Evolutionary conservation across 2,888 invertebrate species (phyloP).

Genomic region (Aspidiotus destructor): DNA sequence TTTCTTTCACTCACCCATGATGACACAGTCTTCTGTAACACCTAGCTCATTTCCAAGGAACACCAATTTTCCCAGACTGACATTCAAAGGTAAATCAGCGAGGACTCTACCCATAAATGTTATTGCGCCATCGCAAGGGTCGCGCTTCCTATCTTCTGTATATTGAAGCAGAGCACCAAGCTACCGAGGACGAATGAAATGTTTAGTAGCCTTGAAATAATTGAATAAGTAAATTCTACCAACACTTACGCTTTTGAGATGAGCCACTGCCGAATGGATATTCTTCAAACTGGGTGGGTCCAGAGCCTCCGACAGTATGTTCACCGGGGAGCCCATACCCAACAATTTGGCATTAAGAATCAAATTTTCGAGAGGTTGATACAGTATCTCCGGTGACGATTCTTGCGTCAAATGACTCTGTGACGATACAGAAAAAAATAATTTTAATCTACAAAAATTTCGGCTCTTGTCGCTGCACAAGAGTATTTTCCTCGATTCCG

Average conservation of each 20-base stretch:
- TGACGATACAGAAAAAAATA: neutral
- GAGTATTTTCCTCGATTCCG: too few species aligned
- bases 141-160: constrained; percentile 44
- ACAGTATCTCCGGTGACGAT: constrained; percentile 52
- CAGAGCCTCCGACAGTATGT: constrained; percentile 71
- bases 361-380: constrained; percentile 69
- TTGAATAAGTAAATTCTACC: too few species aligned
- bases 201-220: too few species aligned
- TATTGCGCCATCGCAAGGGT: constrained; percentile 66
- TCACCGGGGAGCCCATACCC: constrained; percentile 68
- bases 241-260: constrained; percentile 62
- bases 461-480: too few species aligned
- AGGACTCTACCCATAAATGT: constrained; percentile 77
- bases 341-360: constrained; percentile 72
- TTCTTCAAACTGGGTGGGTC: constrained; percentile 76
- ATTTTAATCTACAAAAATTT: too few species aligned
- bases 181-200: constrained; percentile 42
- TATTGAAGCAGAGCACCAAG: constrained; percentile 60
- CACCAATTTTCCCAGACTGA: constrained; percentile 70
- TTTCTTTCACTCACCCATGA: constrained; percentile 54
- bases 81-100: constrained; percentile 72
- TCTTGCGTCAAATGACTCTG: constrained; percentile 14
- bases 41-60: constrained; percentile 78
- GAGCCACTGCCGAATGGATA: constrained; percentile 67
- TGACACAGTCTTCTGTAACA: constrained; percentile 69